Conservation (phyloP, 1,140 invertebrate species). For the Rhizoglyphus robini region DNA sequence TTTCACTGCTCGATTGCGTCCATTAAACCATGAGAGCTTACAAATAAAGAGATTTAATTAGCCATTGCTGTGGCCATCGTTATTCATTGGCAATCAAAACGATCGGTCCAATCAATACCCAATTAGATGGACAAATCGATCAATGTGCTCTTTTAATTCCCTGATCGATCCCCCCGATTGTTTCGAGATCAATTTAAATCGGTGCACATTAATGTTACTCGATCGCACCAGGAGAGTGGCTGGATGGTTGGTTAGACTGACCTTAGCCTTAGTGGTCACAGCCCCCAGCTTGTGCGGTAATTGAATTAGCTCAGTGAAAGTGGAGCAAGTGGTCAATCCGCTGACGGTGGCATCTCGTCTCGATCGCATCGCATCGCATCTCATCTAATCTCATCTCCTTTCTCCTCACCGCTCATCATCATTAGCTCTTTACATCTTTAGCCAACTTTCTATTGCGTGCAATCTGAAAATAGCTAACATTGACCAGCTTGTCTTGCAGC, state of each 20-base stretch:
- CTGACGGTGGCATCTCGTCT: background rate
- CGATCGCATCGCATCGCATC: background rate
- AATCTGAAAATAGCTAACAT: no score
- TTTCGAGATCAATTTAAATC: no score
- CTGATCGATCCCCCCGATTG: no score
- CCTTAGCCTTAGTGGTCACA: no score
- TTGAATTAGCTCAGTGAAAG: background rate
- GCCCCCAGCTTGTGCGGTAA: background rate
- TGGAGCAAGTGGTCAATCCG: background rate
- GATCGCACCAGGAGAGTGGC: no score
- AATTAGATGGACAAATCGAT: background rate
- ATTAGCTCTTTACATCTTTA: no score
- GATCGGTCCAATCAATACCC: background rate
- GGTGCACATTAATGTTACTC: no score
- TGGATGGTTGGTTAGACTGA: no score
- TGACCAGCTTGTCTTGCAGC: no score
- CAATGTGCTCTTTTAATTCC: background rate
- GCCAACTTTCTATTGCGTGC: no score
- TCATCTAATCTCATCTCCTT: background rate
- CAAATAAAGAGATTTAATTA: slow-evolving; percentile 22
- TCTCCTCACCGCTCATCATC: background rate
- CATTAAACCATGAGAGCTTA: slow-evolving; percentile 82
- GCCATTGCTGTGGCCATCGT: background rate
- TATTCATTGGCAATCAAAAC: background rate
- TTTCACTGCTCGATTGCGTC: slow-evolving; percentile 55